Percentiles rank a stretch among this genome's conserved stretches.
Evolutionary conservation across 2,797 vertebrate genomes (phyloP).

Genomic region (Sebastiscus albofasciatus): DNA sequence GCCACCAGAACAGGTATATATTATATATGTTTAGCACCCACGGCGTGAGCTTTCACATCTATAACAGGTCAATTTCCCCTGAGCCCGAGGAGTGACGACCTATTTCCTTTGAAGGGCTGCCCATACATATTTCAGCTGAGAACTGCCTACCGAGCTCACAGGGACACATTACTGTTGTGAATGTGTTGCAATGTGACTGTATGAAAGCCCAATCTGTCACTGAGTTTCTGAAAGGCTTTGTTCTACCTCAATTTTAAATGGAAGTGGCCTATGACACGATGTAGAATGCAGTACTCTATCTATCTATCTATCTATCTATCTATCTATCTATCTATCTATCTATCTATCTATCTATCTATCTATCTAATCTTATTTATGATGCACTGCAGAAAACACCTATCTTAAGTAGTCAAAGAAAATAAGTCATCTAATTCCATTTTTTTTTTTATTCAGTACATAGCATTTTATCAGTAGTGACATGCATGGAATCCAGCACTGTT

Average conservation of each 20-base stretch:
- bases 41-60: slow-evolving; percentile 53
- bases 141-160: slow-evolving; percentile 32
- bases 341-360: slow-evolving; percentile 1
- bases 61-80: slow-evolving; percentile 61
- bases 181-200: slow-evolving; percentile 29
- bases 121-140: slow-evolving; percentile 61
- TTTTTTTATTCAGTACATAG: not conserved
- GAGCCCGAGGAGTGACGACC: slow-evolving; percentile 49
- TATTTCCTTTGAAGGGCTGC: slow-evolving; percentile 59
- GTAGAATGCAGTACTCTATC: not conserved
- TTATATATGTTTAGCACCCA: slow-evolving; percentile 55
- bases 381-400: not conserved
- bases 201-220: slow-evolving; percentile 25
- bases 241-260: slow-evolving; percentile 3
- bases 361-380: not conserved
- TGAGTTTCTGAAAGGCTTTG: slow-evolving; percentile 29
- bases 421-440: not conserved
- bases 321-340: not conserved
- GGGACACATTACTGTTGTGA: slow-evolving; percentile 28
- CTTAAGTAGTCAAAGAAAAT: not conserved
- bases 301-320: not conserved
- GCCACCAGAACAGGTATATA: slow-evolving; percentile 30
- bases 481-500: not conserved
- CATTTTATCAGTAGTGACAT: not conserved
- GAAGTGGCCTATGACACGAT: not conserved